phyloP scores from a whole-genome alignment of 2,113 vertebrate species.

The Ranitomeya imitator region DNA sequence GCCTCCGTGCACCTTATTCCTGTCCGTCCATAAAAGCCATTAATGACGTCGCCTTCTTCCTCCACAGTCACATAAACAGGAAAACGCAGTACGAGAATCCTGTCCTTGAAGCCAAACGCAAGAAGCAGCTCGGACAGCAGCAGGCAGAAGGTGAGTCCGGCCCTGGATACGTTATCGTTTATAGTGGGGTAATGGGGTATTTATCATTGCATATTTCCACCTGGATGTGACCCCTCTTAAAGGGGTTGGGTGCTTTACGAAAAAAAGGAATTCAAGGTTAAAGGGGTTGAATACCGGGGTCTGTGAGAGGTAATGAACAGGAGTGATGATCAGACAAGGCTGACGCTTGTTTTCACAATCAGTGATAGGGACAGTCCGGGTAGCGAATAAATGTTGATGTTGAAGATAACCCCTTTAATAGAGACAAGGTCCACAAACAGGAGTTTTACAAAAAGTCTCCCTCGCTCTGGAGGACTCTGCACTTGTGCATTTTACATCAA shows the following conservation, averaged over 20 bases:
- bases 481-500: not conserved
- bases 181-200: not conserved
- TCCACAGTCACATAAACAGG: constrained; percentile 94
- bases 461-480: too few species aligned
- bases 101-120: constrained; percentile 92
- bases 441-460: too few species aligned
- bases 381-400: too few species aligned
- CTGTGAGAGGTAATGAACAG: too few species aligned
- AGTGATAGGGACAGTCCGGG: too few species aligned
- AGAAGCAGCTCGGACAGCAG: constrained; percentile 90
- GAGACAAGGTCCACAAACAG: too few species aligned
- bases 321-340: too few species aligned
- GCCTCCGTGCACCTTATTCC: not conserved
- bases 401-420: too few species aligned
- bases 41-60: constrained; percentile 51
- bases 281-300: too few species aligned
- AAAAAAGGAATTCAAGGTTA: too few species aligned
- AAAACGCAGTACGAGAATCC: constrained; percentile 99
- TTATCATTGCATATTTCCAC: not conserved
- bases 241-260: too few species aligned
- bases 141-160: constrained; percentile 86
- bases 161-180: not conserved
- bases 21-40: constrained; percentile 22
- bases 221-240: not conserved
- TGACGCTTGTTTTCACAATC: too few species aligned